Percentiles rank a stretch among this genome's conserved stretches.
Conservation (phyloP, 2,888 invertebrate species). For the Sphaeridia pumilis region DNA sequence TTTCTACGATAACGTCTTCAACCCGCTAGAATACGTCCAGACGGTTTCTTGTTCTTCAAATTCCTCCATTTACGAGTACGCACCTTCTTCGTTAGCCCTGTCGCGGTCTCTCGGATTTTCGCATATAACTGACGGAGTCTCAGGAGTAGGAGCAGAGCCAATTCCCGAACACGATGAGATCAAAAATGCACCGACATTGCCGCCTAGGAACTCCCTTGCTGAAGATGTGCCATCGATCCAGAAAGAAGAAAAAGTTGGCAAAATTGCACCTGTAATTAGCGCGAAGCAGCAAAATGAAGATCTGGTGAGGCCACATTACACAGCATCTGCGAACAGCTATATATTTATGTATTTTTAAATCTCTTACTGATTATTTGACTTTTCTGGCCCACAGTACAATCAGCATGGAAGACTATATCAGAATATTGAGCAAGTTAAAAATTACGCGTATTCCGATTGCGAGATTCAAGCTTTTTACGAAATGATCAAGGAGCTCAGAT, state of each 20-base stretch:
- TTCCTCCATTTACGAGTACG: constrained; percentile 21
- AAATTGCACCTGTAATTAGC: constrained; percentile 7
- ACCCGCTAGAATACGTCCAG: constrained; percentile 67
- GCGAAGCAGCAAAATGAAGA: background rate
- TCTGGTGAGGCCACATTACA: background rate
- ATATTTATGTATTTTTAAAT: background rate
- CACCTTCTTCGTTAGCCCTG: constrained; percentile 4
- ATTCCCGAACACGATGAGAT: background rate
- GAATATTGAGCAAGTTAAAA: constrained; percentile 34
- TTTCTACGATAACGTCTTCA: constrained; percentile 57
- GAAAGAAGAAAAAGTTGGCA: constrained; percentile 4
- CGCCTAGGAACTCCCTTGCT: constrained; percentile 46
- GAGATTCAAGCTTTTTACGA: constrained; percentile 70
- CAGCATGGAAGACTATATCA: constrained; percentile 30
- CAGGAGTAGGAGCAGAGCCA: background rate
- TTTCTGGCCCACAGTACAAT: constrained; percentile 9
- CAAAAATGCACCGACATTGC: constrained; percentile 47
- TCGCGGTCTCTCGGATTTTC: constrained; percentile 15
- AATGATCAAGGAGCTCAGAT: constrained; percentile 67
- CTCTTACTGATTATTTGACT: background rate
- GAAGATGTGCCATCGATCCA: constrained; percentile 4
- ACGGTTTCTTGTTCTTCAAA: constrained; percentile 38
- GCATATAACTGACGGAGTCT: constrained; percentile 2
- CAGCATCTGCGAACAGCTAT: too few relatives aligned
- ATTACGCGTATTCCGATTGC: constrained; percentile 52